Evolutionary conservation across 1,140 invertebrate species (phyloP).

Genomic region (Drosophila tropicalis): DNA sequence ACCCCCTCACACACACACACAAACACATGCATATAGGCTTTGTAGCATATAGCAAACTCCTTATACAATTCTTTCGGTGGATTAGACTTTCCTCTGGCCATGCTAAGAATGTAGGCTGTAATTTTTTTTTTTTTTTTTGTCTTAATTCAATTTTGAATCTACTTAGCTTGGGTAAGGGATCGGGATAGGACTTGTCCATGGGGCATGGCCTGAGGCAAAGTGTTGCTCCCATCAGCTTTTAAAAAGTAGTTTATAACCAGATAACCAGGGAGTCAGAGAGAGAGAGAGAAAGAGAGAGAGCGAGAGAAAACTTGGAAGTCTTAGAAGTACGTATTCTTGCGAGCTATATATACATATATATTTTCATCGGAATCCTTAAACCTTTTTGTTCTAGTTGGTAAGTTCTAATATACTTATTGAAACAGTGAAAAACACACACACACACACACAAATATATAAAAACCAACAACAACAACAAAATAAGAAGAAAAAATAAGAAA

Average conservation of each 20-base stretch:
- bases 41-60: slow-evolving; percentile 9
- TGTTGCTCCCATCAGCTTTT: neutral
- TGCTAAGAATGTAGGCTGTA: neutral
- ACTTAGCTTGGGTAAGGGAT: neutral
- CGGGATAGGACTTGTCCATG: too few species aligned
- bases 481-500: neutral
- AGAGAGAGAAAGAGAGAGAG: neutral
- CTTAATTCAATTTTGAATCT: too few species aligned
- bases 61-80: neutral
- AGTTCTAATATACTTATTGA: neutral
- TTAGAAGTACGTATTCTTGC: neutral
- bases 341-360: slow-evolving; percentile 7
- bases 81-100: slow-evolving; percentile 5
- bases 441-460: neutral
- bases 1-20: neutral
- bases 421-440: neutral
- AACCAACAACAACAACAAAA: neutral
- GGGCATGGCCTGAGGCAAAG: slow-evolving; percentile 7
- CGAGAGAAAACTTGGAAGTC: neutral
- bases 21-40: slow-evolving; percentile 11
- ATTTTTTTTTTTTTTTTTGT: neutral
- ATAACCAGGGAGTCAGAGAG: neutral
- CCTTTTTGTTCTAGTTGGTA: slow-evolving; percentile 6
- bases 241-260: slow-evolving; percentile 4
- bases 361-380: neutral